Percentiles rank a stretch among this genome's conserved stretches.
phyloP scores from a whole-genome alignment of 2,888 invertebrate genomes.

The Mylabris sibirica region DNA sequence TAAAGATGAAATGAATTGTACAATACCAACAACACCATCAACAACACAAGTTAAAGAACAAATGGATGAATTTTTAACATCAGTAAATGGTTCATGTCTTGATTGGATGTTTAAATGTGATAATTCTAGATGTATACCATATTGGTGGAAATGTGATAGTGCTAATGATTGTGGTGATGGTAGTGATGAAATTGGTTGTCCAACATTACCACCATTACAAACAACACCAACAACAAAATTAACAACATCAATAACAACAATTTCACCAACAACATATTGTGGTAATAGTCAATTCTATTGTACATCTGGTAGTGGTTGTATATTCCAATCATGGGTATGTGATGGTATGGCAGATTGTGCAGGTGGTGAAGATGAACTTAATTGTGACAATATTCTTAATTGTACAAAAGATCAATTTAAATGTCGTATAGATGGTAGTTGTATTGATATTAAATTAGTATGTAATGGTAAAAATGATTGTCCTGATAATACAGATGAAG shows the following conservation, averaged over 20 bases:
- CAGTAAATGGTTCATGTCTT: constrained; percentile 63
- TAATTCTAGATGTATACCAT: constrained; percentile 75
- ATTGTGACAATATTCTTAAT: constrained; percentile 47
- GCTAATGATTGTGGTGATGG: constrained; percentile 79
- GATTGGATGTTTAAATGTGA: constrained; percentile 83
- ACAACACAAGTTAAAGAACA: constrained; percentile 1
- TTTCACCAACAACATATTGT: constrained; percentile 54
- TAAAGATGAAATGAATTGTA: constrained; percentile 78
- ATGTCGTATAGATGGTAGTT: constrained; percentile 71
- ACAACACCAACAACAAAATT: constrained; percentile 23
- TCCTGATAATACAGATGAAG: constrained; percentile 67
- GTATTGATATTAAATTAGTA: constrained; percentile 63
- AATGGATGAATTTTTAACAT: constrained; percentile 24
- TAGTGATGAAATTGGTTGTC: constrained; percentile 73
- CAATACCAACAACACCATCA: constrained; percentile 39
- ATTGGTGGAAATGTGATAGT: constrained; percentile 83
- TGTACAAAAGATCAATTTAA: constrained; percentile 64
- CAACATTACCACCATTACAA: constrained; percentile 36
- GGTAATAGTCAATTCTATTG: constrained; percentile 67
- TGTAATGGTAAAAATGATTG: constrained; percentile 67
- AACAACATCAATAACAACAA: constrained; percentile 26
- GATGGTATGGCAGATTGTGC: constrained; percentile 68
- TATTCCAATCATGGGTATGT: constrained; percentile 69
- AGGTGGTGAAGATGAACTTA: constrained; percentile 69
- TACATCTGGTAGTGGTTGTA: constrained; percentile 65